Conservation (phyloP, 2,113 vertebrate species). For the Oryzias woworae region DNA sequence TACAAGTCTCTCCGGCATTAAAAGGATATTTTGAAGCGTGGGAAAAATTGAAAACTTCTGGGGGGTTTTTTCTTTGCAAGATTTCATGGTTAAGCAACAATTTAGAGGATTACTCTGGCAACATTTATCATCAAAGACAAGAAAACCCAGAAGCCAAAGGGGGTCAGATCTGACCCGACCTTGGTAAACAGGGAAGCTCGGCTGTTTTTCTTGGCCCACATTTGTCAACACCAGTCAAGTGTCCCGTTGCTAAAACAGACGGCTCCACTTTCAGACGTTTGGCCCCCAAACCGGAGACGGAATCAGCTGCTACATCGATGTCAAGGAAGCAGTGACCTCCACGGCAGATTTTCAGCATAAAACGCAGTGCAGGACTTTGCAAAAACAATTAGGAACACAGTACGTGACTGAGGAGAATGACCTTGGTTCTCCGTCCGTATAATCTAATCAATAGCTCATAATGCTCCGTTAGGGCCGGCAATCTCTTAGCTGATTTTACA, state of each 20-base stretch:
- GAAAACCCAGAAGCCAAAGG: no score
- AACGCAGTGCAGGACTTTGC: neutral
- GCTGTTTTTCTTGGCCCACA: slow-evolving; percentile 58
- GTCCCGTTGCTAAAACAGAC: slow-evolving; percentile 34
- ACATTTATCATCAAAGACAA: no score
- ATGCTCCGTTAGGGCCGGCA: slow-evolving; percentile 40
- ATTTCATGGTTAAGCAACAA: no score
- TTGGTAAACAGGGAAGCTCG: slow-evolving; percentile 6
- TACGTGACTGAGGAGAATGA: slow-evolving; percentile 23
- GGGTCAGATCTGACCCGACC: neutral
- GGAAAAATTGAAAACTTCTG: no score
- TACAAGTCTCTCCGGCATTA: no score
- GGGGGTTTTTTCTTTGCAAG: no score
- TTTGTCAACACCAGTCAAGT: slow-evolving; percentile 46
- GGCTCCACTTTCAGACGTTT: slow-evolving; percentile 13
- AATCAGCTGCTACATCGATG: slow-evolving; percentile 3
- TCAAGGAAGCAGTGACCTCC: no score
- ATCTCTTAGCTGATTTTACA: slow-evolving; percentile 66
- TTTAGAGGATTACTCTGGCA: no score
- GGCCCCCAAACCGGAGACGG: slow-evolving; percentile 12
- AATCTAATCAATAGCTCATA: slow-evolving; percentile 64
- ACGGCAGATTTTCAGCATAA: no score
- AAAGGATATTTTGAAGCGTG: no score
- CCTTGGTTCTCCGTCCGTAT: slow-evolving; percentile 64
- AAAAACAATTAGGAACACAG: neutral